Conservation (phyloP, 1,140 invertebrate genomes). For the Nixonia krombeini region DNA sequence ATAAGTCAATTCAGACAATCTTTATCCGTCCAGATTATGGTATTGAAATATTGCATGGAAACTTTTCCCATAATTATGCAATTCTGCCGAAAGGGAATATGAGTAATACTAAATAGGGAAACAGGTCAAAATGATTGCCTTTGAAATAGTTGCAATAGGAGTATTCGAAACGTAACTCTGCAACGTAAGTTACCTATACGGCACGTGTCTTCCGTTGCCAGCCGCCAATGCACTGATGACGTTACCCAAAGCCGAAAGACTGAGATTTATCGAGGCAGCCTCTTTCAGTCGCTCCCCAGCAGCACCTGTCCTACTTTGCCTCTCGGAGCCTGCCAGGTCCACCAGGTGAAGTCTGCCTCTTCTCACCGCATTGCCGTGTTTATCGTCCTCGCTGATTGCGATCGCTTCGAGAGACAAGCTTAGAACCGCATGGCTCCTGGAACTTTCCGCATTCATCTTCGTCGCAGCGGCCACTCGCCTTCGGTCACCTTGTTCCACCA, state of each 20-base stretch:
- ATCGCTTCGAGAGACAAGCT: constrained; percentile 85
- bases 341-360: constrained; percentile 92
- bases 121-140: no score
- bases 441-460: constrained; percentile 90
- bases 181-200: constrained; percentile 85
- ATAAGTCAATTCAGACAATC: no score
- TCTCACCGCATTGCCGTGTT: constrained; percentile 72
- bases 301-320: constrained; percentile 89
- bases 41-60: no score
- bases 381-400: constrained; percentile 73
- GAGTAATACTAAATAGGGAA: no score
- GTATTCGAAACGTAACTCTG: no score
- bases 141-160: no score
- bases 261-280: constrained; percentile 96
- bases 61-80: no score
- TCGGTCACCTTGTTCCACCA: constrained; percentile 84
- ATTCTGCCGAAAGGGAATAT: no score
- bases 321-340: constrained; percentile 90
- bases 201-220: constrained; percentile 91
- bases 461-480: constrained; percentile 84
- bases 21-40: no score
- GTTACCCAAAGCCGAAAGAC: constrained; percentile 92
- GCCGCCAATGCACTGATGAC: constrained; percentile 94
- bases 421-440: constrained; percentile 92
- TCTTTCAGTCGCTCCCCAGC: constrained; percentile 91